These are phyloP conservation scores for Cynopterus brachyotis DNA, from an alignment of 2,113 vertebrate genomes.

Conservation along the genomic window DNA sequence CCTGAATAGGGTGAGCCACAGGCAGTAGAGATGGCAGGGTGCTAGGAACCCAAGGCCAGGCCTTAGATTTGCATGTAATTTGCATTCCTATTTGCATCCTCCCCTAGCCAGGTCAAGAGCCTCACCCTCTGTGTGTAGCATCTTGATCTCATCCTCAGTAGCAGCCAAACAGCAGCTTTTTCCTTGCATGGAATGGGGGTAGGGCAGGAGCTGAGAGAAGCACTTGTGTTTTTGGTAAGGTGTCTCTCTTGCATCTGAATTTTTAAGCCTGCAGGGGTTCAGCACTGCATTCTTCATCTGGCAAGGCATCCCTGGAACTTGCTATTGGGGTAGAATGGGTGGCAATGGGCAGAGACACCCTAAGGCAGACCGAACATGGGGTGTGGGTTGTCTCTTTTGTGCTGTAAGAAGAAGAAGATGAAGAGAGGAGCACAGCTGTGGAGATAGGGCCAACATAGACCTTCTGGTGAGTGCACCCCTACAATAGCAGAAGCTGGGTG, in stretches of 20 bases:
- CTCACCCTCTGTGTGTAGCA: background rate
- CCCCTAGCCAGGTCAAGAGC: slow-evolving; percentile 21
- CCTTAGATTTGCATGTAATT: slow-evolving; percentile 26
- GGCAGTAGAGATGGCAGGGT: slow-evolving; percentile 30
- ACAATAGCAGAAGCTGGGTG: background rate
- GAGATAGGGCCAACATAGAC: background rate
- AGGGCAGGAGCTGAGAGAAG: background rate
- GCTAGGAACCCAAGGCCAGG: slow-evolving; percentile 45
- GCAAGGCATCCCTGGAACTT: background rate
- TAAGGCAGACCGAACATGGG: background rate
- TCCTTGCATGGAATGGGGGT: background rate
- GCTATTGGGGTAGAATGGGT: no score
- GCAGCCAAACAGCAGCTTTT: background rate
- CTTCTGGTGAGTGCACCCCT: background rate
- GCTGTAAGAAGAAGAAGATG: background rate
- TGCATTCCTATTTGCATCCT: slow-evolving; percentile 52
- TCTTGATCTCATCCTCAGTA: background rate
- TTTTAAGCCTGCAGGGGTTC: background rate
- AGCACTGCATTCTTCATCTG: background rate
- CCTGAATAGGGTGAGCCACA: background rate
- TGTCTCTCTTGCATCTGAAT: background rate
- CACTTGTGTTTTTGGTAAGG: background rate
- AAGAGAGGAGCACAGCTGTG: background rate
- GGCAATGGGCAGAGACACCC: background rate
- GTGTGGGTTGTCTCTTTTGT: background rate